phyloP scores from a whole-genome alignment of 2,113 vertebrate genomes.

The Neofelis nebulosa region DNA sequence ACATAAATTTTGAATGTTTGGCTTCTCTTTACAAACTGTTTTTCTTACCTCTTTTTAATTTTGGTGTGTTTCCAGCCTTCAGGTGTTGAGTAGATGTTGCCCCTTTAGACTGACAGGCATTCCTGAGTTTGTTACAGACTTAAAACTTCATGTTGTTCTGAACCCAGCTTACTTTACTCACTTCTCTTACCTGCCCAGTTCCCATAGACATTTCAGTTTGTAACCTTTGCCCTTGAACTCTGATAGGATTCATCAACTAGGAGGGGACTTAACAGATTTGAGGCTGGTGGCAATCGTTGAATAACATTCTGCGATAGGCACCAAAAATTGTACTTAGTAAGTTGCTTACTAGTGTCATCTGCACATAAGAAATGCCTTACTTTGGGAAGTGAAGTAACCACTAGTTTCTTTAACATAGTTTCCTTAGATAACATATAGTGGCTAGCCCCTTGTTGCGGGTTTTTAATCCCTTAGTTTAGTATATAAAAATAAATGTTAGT shows the following conservation, averaged over 20 bases:
- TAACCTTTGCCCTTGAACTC: background rate
- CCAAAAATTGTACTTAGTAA: background rate
- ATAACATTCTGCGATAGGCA: background rate
- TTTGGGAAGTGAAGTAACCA: background rate
- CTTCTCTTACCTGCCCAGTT: background rate
- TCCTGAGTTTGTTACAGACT: background rate
- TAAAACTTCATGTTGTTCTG: background rate
- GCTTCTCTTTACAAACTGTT: background rate
- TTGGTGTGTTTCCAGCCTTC: background rate
- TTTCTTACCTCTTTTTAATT: background rate
- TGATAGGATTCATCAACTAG: background rate
- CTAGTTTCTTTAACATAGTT: background rate
- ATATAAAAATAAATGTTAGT: background rate
- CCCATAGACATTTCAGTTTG: background rate
- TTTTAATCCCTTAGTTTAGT: conserved; percentile 1
- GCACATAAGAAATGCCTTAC: background rate
- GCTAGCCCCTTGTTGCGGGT: background rate
- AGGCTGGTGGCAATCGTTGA: background rate
- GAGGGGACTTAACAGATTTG: background rate
- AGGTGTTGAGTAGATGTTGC: background rate
- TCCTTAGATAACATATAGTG: background rate
- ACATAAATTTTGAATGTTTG: conserved; percentile 23
- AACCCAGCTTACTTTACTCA: background rate
- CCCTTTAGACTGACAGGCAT: background rate
- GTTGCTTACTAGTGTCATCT: background rate